A percentile compares a stretch with the other conserved stretches of the same genome.
These are phyloP conservation scores for Lutra lutra DNA, from an alignment of 2,797 vertebrate species.

Conservation along the genomic window DNA sequence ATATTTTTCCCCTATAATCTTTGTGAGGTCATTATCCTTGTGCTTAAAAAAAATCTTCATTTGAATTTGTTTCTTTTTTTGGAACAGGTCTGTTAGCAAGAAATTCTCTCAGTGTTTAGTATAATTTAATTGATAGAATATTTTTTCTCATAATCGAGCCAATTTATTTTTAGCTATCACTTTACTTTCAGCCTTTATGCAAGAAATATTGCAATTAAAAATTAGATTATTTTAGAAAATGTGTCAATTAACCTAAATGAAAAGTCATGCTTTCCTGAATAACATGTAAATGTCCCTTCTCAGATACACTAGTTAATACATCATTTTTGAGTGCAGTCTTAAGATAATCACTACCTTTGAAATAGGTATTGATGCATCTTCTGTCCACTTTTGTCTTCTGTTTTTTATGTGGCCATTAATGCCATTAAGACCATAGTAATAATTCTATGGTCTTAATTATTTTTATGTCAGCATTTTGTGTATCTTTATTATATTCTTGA, in stretches of 20 bases:
- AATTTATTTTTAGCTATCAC: neutral
- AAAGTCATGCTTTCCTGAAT: neutral
- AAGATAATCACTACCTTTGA: neutral
- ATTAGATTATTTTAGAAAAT: neutral
- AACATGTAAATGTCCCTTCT: neutral
- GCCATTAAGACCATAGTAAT: neutral
- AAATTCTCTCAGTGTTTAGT: neutral
- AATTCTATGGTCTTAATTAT: neutral
- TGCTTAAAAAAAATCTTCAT: neutral
- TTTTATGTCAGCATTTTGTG: neutral
- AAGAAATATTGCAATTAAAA: conserved; percentile 6
- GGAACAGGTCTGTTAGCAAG: neutral
- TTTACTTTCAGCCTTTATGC: neutral
- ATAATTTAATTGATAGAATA: neutral
- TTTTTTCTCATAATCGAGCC: neutral
- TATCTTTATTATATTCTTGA: neutral
- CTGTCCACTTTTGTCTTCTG: neutral
- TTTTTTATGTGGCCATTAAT: neutral
- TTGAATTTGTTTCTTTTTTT: neutral
- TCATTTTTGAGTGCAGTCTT: neutral
- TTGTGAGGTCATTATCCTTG: neutral
- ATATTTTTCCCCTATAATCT: neutral
- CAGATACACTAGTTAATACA: neutral
- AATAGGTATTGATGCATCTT: neutral
- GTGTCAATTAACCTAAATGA: neutral